Percentiles rank a stretch among this genome's conserved stretches.
Conservation (phyloP, 35 echinoderm and acorn worm species). For the Ptychodera flava region DNA sequence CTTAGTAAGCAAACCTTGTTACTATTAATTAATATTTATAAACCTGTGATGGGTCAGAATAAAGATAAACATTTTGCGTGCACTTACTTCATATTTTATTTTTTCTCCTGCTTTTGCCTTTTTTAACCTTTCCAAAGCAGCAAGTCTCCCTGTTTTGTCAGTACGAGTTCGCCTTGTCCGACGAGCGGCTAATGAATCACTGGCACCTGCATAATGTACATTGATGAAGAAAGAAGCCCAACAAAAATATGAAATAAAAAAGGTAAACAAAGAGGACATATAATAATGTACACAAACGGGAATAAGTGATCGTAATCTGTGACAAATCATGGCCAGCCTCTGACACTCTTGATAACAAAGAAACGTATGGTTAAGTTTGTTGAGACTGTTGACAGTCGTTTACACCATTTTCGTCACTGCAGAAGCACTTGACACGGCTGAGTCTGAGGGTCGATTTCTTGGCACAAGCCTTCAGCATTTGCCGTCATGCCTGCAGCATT, state of each 20-base stretch:
- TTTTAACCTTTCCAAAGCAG: constrained; percentile 78
- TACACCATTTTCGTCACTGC: no score
- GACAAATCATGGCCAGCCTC: not conserved
- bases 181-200: constrained; percentile 40
- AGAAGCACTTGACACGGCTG: no score
- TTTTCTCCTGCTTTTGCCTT: constrained; percentile 64
- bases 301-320: no score
- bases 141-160: constrained; percentile 69
- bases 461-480: no score
- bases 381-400: not conserved
- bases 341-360: not conserved
- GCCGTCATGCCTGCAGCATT: no score
- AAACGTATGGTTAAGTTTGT: not conserved
- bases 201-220: not conserved
- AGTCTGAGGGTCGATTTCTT: no score
- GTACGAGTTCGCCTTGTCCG: constrained; percentile 46
- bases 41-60: no score
- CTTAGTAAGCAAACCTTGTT: not conserved
- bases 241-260: not conserved
- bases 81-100: constrained; percentile 48
- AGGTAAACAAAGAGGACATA: no score
- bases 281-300: no score
- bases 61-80: not conserved
- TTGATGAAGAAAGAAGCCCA: not conserved
- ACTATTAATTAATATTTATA: not conserved